Evolutionary conservation across 2,888 invertebrate species (phyloP), one percentile per base, ranked within the genome.

Genomic region (Heliothis peltigera): DNA sequence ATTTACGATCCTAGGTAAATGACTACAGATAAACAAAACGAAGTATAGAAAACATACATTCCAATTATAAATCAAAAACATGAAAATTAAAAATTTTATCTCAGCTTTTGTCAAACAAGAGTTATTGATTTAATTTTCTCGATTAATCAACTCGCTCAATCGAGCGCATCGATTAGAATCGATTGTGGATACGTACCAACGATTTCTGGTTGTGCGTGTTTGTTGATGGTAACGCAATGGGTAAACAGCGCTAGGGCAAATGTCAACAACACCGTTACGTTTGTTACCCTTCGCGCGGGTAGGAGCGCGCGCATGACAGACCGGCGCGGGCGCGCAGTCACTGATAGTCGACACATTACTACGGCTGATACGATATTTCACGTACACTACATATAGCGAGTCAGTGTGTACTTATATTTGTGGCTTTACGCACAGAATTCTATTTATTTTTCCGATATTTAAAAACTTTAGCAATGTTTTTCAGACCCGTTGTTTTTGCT

Each of bases 311-410:
- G 10, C 65, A 75, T 75, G 53, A 8, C 51, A 49, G 28, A 28
- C 22, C 48, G 46, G 35, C 28, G 54, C 46, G 39, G 46, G 35
- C 28, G 54, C 46, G 39, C 19, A 3, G 32, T 46, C 64, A 54
- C 56, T 57, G 71, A 54, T 44, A 70, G 53, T 22, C 58, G 70
- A 5, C 58, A 60, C 76, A 70, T 70, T 44, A 75, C 75, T 70
- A 70, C 55, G 6, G 21, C 42, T 70, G 71, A 76, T 70, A 70
- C 49, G 48, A 70, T 49, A 64, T 59, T 46, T 55, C 43, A 75
- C 53, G 51, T 6, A 60, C 58, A 59, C 19, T 46, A 44, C 39
- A 15, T 18, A 17, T 55, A 21, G 28, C 39, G 18, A 39, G 17
- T 32, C 19, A 32, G 42, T 42, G 17, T 28, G 32, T 48, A 42